Evolutionary conservation across 1,140 invertebrate genomes (phyloP).

Genomic region (Leptoteleia sp.): DNA sequence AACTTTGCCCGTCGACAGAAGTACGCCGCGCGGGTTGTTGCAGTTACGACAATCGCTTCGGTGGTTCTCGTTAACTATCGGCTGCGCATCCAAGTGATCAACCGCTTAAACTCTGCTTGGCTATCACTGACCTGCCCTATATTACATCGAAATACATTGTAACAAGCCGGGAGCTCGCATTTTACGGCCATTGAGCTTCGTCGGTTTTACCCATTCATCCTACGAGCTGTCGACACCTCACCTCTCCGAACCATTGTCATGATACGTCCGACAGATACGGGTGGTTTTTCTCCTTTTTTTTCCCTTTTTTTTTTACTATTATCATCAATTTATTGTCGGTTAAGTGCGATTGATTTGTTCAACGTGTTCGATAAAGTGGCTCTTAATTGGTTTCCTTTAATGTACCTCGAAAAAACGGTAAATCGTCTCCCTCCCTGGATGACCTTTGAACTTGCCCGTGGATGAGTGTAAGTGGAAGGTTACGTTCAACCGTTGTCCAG

Average conservation of each 20-base stretch:
- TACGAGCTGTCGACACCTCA: slow-evolving; percentile 52
- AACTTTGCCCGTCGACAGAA: slow-evolving; percentile 33
- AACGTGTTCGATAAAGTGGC: slow-evolving; percentile 1
- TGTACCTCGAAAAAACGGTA: too few relatives aligned
- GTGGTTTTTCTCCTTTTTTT: slow-evolving; percentile 20
- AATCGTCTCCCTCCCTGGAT: too few relatives aligned
- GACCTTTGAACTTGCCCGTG: too few relatives aligned
- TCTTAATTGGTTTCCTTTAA: slow-evolving; percentile 3
- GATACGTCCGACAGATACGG: slow-evolving; percentile 33
- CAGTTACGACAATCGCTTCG: slow-evolving; percentile 23
- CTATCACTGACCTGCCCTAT: slow-evolving; percentile 56
- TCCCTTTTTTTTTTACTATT: not conserved
- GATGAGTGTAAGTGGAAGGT: too few relatives aligned
- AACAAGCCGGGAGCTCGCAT: slow-evolving; percentile 47
- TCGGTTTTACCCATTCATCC: slow-evolving; percentile 58
- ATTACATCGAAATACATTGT: slow-evolving; percentile 46
- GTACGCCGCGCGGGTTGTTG: slow-evolving; percentile 6
- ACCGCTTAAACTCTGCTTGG: slow-evolving; percentile 52
- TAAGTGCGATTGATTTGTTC: slow-evolving; percentile 17
- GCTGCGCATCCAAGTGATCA: slow-evolving; percentile 44
- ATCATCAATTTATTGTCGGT: too few relatives aligned
- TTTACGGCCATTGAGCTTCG: slow-evolving; percentile 57
- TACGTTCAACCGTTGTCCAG: too few relatives aligned
- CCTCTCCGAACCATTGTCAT: slow-evolving; percentile 40
- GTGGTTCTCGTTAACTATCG: slow-evolving; percentile 32